Evolutionary conservation across 1,140 invertebrate species (phyloP).

Genomic region (Idris sp.): DNA sequence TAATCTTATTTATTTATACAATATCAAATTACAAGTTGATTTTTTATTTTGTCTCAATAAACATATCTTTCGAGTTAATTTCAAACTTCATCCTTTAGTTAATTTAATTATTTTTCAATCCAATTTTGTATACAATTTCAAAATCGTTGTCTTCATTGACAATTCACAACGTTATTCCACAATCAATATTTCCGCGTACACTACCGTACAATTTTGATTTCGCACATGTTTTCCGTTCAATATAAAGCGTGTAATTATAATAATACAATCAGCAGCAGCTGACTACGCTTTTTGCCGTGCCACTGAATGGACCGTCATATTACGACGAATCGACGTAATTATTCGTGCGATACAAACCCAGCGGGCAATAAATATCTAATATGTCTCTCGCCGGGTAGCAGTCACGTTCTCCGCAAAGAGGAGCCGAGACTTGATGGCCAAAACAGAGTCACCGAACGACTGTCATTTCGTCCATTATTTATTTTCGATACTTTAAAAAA

Average conservation of each 20-base stretch:
- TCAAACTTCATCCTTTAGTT: too few relatives aligned
- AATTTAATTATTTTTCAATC: too few relatives aligned
- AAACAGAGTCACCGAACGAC: slow-evolving; percentile 74
- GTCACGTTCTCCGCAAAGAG: slow-evolving; percentile 63
- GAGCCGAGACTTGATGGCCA: slow-evolving; percentile 52
- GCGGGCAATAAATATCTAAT: slow-evolving; percentile 78
- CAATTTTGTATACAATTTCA: too few relatives aligned
- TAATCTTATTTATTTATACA: too few relatives aligned
- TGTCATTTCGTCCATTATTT: slow-evolving; percentile 77
- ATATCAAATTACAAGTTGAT: too few relatives aligned
- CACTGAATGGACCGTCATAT: slow-evolving; percentile 48
- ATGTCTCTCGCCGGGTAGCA: slow-evolving; percentile 75
- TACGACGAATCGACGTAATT: slow-evolving; percentile 68
- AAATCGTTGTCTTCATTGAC: slow-evolving; percentile 25
- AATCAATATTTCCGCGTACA: slow-evolving; percentile 9
- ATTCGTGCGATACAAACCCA: slow-evolving; percentile 68
- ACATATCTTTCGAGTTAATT: too few relatives aligned
- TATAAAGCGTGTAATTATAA: slow-evolving; percentile 53
- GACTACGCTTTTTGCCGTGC: slow-evolving; percentile 30
- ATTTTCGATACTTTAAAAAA: slow-evolving; percentile 69
- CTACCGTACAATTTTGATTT: slow-evolving; percentile 2
- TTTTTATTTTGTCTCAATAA: too few relatives aligned
- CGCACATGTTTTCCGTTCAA: slow-evolving; percentile 33
- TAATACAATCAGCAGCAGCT: slow-evolving; percentile 53
- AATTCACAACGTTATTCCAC: slow-evolving; percentile 1